Base-by-base conservation (phyloP, 2,113 vertebrate genomes). In the Pycnonotus jocosus region DNA sequence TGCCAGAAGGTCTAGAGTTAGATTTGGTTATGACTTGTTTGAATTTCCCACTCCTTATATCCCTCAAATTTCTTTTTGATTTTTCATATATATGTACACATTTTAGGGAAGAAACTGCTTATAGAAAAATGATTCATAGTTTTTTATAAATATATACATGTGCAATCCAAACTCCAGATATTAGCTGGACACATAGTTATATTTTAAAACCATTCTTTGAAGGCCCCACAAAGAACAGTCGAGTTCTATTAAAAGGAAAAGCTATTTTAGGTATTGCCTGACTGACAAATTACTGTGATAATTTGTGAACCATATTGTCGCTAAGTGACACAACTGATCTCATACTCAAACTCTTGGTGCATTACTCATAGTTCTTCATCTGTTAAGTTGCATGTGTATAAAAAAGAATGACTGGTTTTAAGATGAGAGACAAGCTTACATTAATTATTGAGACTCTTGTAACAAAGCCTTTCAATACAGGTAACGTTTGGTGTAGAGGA, bases 401-500 rank as follows among this genome's bases (percentile, higher is more conserved):
- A 47, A 65, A 70, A 58, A 54, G 16, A 71, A 62, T 25, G 25
- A 65, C 45, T 33, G 53, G 10, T 64, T 91, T 65, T 44, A 78
- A 82, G 53, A 27, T 81, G 33, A 56, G 90, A 85, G 31, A 84
- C 23, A 81, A 56, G 20, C 28, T 58, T 50, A 11, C 70, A 5
- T 69, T 60, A 40, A 78, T 91, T 71, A 21, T 51, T 70, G 95
- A 95, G 97, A 96, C 89, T 97, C 90, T 97, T 97, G 96, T 98
- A 99, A 98, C 98, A 79, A 94, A 97, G 80, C 98, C 97, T 98
- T 98, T 98, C 98, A 98, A 99, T 98, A 96, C 99, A 99, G 98
- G 98, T 99, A 98, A 98, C 98, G 96, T 99, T 99, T 98, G 99
- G 97, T 98, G 98, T 99, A 98, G 98, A 98, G 98, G 99, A 99